A percentile compares a stretch with the other conserved stretches of the same genome.
phyloP scores from a whole-genome alignment of 2,888 invertebrate species.

The Cyaniris semiargus region DNA sequence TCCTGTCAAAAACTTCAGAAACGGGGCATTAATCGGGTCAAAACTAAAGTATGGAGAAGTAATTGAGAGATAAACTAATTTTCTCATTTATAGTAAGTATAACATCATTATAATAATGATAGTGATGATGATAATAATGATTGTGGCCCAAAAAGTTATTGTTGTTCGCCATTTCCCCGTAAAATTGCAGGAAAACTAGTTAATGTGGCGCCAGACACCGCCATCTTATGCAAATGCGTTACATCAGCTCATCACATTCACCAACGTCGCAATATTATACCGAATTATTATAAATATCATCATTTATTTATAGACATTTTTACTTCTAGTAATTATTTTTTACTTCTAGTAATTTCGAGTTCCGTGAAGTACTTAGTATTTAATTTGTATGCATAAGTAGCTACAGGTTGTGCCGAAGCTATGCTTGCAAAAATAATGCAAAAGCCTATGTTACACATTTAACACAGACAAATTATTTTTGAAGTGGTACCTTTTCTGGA shows the following conservation, averaged over 20 bases:
- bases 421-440: no score
- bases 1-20: no score
- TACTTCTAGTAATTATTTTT: not conserved
- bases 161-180: not conserved
- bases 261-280: not conserved
- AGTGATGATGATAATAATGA: not conserved
- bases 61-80: not conserved
- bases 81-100: not conserved
- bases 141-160: not conserved
- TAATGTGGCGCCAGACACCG: not conserved
- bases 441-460: no score
- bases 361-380: not conserved
- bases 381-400: no score
- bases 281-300: not conserved
- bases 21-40: no score
- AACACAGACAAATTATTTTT: no score
- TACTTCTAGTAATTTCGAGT: not conserved
- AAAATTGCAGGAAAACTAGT: not conserved
- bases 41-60: no score
- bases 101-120: not conserved
- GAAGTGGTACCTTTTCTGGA: no score
- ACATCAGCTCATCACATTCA: not conserved
- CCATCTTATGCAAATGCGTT: not conserved
- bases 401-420: no score
- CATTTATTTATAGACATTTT: not conserved